Conservation (phyloP, 2,888 invertebrate species). For the Aromia moschata region DNA sequence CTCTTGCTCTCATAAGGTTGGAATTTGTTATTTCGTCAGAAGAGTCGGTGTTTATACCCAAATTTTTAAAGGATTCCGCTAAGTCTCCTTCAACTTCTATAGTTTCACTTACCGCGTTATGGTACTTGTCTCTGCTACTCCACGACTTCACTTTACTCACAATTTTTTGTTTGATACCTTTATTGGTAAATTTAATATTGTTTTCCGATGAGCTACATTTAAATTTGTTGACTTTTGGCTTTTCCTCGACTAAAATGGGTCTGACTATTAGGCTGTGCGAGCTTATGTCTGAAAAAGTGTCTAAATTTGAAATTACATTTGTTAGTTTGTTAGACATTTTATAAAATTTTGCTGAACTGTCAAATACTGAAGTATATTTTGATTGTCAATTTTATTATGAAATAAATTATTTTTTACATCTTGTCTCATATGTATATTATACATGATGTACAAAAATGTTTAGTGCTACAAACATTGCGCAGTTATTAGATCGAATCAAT, state of each 20-base stretch:
- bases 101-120: slow-evolving; percentile 28
- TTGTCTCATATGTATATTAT: too few relatives aligned
- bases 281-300: slow-evolving; percentile 25
- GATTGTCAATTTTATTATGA: background rate
- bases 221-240: slow-evolving; percentile 39
- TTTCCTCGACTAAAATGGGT: slow-evolving; percentile 37
- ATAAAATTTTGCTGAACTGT: slow-evolving; percentile 36
- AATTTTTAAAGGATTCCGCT: slow-evolving; percentile 29
- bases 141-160: slow-evolving; percentile 47
- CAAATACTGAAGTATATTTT: slow-evolving; percentile 8
- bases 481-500: too few relatives aligned
- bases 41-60: slow-evolving; percentile 7
- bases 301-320: slow-evolving; percentile 32
- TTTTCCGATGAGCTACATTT: slow-evolving; percentile 48
- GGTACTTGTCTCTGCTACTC: slow-evolving; percentile 43
- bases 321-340: slow-evolving; percentile 46
- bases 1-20: slow-evolving; percentile 50
- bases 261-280: slow-evolving; percentile 36
- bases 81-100: slow-evolving; percentile 40
- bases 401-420: too few relatives aligned
- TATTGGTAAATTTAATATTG: slow-evolving; percentile 39
- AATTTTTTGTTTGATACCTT: slow-evolving; percentile 43
- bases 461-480: too few relatives aligned
- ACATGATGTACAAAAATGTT: too few relatives aligned
- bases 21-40: slow-evolving; percentile 35